These are phyloP conservation scores for Montipora capricornis DNA, from an alignment of 64 coral and sea anemone genomes.

Conservation along the genomic window DNA sequence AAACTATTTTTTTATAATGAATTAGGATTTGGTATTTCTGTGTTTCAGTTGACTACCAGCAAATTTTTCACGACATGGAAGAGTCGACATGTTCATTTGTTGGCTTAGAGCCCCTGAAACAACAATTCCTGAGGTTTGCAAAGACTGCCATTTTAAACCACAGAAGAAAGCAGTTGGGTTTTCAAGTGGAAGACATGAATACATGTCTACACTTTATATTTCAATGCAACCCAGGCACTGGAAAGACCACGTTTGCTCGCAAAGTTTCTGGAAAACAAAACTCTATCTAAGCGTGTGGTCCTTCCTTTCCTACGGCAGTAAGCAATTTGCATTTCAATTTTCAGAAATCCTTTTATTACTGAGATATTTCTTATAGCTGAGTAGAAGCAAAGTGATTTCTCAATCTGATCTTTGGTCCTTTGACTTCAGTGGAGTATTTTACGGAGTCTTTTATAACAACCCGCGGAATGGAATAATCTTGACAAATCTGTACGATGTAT, in stretches of 20 bases:
- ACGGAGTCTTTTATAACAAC: too few relatives aligned
- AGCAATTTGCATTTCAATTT: too few relatives aligned
- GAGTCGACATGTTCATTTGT: conserved; percentile 38
- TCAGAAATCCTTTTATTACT: too few relatives aligned
- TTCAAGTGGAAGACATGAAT: conserved; percentile 14
- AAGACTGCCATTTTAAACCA: conserved; percentile 70
- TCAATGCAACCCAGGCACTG: conserved; percentile 71
- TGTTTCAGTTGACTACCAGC: conserved; percentile 58
- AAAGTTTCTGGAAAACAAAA: conserved; percentile 41
- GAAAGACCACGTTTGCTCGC: conserved; percentile 73
- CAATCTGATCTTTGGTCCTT: too few relatives aligned
- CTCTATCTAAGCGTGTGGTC: too few relatives aligned
- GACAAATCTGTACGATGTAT: too few relatives aligned
- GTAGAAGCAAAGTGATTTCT: too few relatives aligned
- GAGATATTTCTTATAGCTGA: too few relatives aligned
- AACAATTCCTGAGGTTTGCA: conserved; percentile 75
- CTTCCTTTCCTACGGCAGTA: too few relatives aligned
- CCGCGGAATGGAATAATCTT: too few relatives aligned
- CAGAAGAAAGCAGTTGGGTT: conserved; percentile 45
- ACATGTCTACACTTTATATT: conserved; percentile 66
- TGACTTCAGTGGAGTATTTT: too few relatives aligned
- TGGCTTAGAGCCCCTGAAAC: conserved; percentile 59
- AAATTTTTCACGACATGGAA: conserved; percentile 33
- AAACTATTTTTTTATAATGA: too few relatives aligned
- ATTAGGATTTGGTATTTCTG: neutral